Evolutionary conservation across 2,113 vertebrate genomes (phyloP).

Genomic region (Suricata suricatta): DNA sequence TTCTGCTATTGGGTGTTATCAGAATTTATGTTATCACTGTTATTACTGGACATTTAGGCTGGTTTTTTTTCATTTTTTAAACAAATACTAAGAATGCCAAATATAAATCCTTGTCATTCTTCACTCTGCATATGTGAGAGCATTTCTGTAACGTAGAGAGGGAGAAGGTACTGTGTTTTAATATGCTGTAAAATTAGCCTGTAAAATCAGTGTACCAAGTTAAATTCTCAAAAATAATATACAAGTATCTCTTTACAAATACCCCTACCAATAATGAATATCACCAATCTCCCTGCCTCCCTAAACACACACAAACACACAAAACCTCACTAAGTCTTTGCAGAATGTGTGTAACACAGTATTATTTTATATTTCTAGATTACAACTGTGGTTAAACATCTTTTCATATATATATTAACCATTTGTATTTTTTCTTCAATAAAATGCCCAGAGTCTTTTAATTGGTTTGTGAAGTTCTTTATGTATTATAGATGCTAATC

Average conservation of each 20-base stretch:
- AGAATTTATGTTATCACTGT: neutral
- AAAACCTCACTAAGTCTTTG: neutral
- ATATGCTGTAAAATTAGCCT: neutral
- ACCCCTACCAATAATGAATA: neutral
- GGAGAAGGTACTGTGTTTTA: neutral
- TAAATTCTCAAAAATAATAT: neutral
- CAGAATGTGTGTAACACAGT: neutral
- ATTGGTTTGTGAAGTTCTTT: neutral
- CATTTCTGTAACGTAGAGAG: neutral
- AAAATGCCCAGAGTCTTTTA: neutral
- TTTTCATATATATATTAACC: neutral
- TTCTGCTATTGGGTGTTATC: neutral
- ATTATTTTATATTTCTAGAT: neutral
- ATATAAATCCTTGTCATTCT: neutral
- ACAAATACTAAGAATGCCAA: neutral
- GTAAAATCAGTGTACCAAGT: neutral
- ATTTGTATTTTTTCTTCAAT: neutral
- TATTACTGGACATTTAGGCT: neutral
- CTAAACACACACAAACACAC: neutral
- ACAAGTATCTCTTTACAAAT: neutral
- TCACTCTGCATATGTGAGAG: neutral
- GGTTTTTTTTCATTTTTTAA: neutral
- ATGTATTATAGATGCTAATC: neutral
- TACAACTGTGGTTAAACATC: neutral
- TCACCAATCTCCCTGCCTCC: neutral